Evolutionary conservation across 2,888 invertebrate species (phyloP).

Genomic region (Macrophya alboannulata): DNA sequence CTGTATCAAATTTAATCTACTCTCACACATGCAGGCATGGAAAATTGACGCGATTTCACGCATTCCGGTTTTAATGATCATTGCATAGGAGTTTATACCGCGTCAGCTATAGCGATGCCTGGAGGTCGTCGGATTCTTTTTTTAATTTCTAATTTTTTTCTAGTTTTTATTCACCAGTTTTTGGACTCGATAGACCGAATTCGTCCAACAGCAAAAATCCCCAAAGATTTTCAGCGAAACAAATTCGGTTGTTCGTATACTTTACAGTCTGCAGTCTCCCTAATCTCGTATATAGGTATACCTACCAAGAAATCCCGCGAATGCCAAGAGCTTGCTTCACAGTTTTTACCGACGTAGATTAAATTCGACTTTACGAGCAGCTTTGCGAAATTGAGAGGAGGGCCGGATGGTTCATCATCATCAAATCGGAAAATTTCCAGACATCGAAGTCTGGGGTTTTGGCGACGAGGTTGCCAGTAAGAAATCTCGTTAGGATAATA

Average conservation of each 20-base stretch:
- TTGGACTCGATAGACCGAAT: not conserved
- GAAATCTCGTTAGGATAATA: slow-evolving; percentile 5
- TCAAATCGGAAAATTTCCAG: slow-evolving; percentile 69
- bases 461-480: not conserved
- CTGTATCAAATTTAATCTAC: slow-evolving; percentile 26
- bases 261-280: not conserved
- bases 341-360: slow-evolving; percentile 66
- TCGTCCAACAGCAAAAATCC: not conserved
- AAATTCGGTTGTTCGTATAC: not conserved
- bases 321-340: not conserved
- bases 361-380: slow-evolving; percentile 77
- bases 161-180: not conserved
- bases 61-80: slow-evolving; percentile 49
- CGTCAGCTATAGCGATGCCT: not conserved
- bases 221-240: not conserved
- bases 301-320: not conserved
- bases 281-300: not conserved
- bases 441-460: not conserved
- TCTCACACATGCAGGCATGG: slow-evolving; percentile 13
- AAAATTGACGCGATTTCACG: slow-evolving; percentile 49
- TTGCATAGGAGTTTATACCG: slow-evolving; percentile 7
- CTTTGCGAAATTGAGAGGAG: slow-evolving; percentile 70
- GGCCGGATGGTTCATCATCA: slow-evolving; percentile 77
- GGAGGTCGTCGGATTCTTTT: not conserved
- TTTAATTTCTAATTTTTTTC: not conserved